A percentile compares a stretch with the other conserved stretches of the same genome.
phyloP scores from a whole-genome alignment of 2,797 vertebrate species.

The Hypotaenidia philippensis region DNA sequence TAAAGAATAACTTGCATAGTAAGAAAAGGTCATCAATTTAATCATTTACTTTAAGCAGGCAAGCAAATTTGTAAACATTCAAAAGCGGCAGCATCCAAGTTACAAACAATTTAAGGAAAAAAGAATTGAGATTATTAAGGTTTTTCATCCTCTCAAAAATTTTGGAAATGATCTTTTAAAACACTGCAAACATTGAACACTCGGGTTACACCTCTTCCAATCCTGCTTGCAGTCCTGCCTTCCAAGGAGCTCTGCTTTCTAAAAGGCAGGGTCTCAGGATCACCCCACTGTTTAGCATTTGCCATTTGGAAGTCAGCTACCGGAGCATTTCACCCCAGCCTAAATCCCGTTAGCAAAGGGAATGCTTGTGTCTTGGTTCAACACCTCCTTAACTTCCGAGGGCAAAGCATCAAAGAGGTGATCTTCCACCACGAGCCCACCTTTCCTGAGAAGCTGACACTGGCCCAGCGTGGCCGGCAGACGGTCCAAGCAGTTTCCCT shows the following conservation, averaged over 20 bases:
- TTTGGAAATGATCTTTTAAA: constrained; percentile 78
- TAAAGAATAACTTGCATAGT: constrained; percentile 78
- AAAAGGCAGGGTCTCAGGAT: constrained; percentile 60
- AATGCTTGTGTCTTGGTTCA: constrained; percentile 92
- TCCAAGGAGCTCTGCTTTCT: constrained; percentile 71
- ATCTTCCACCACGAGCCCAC: constrained; percentile 93
- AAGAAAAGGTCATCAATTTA: constrained; percentile 84
- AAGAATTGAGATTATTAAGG: constrained; percentile 80
- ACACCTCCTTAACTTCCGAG: constrained; percentile 92
- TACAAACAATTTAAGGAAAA: constrained; percentile 83
- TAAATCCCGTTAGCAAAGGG: constrained; percentile 91
- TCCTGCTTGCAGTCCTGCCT: constrained; percentile 66
- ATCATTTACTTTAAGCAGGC: constrained; percentile 85
- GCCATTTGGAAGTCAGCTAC: constrained; percentile 62
- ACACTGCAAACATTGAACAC: constrained; percentile 79
- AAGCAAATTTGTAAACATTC: constrained; percentile 87
- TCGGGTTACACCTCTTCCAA: constrained; percentile 67
- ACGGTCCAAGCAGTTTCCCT: constrained; percentile 96
- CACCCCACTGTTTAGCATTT: constrained; percentile 55
- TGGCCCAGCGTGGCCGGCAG: constrained; percentile 91
- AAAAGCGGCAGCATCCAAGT: constrained; percentile 86
- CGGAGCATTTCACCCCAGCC: constrained; percentile 29
- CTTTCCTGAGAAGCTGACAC: constrained; percentile 91
- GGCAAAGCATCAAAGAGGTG: constrained; percentile 96
- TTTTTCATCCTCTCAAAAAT: constrained; percentile 67